Conservation (phyloP, 1,140 invertebrate species). For the Hyposmocoma kahamanoa region DNA sequence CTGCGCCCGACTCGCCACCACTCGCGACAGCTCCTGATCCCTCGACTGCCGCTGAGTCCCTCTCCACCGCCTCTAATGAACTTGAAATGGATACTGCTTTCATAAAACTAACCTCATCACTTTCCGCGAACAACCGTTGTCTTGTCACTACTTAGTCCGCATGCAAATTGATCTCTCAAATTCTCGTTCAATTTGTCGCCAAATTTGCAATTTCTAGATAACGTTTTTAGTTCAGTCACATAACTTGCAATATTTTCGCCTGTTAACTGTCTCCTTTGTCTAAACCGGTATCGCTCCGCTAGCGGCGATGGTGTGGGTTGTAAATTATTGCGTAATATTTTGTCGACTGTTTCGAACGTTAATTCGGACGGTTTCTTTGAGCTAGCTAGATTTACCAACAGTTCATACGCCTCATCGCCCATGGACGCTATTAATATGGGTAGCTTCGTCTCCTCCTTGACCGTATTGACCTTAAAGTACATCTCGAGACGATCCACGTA, state of each 20-base stretch:
- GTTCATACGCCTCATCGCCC: not conserved
- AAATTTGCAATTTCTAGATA: slow-evolving; percentile 16
- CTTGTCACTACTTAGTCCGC: slow-evolving; percentile 17
- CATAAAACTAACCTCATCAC: slow-evolving; percentile 10
- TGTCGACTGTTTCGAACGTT: not conserved
- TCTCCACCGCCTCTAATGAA: not conserved
- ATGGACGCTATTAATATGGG: not conserved
- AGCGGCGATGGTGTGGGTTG: slow-evolving; percentile 11
- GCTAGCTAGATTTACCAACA: not conserved
- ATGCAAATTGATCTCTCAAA: slow-evolving; percentile 27
- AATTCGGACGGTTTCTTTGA: slow-evolving; percentile 6
- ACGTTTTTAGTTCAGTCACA: slow-evolving; percentile 13
- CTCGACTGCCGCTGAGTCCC: slow-evolving; percentile 10
- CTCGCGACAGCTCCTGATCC: not conserved
- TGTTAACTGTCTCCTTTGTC: slow-evolving; percentile 2
- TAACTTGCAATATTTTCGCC: slow-evolving; percentile 10
- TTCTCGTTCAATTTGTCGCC: slow-evolving; percentile 8
- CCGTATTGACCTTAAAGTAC: slow-evolving; percentile 3
- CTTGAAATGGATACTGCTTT: not conserved
- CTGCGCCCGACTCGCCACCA: not conserved
- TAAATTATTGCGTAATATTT: slow-evolving; percentile 7
- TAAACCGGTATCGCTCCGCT: slow-evolving; percentile 15
- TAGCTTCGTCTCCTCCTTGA: not conserved
- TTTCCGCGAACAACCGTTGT: slow-evolving; percentile 23
- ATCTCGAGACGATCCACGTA: not conserved